phyloP scores from a whole-genome alignment of 2,797 vertebrate species.

The Neosilurus hyrtlii region DNA sequence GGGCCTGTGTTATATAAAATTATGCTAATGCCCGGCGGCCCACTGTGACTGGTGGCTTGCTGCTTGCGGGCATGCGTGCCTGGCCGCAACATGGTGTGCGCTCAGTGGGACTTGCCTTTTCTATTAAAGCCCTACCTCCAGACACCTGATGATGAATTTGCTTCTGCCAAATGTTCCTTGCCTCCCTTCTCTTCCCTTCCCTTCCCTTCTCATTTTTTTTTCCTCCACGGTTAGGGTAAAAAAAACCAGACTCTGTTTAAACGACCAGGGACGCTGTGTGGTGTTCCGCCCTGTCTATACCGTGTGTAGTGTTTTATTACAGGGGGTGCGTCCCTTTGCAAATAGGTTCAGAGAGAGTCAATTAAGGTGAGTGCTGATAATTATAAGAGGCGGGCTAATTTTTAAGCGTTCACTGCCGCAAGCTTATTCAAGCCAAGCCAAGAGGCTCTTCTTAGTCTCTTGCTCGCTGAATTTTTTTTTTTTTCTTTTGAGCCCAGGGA shows the following conservation, averaged over 20 bases:
- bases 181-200: slow-evolving; percentile 7
- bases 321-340: slow-evolving; percentile 81
- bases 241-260: slow-evolving; percentile 91
- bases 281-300: slow-evolving; percentile 26
- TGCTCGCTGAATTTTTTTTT: background rate
- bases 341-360: slow-evolving; percentile 90
- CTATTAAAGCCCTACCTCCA: slow-evolving; percentile 99
- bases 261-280: slow-evolving; percentile 95
- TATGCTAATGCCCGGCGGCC: slow-evolving; percentile 97
- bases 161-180: slow-evolving; percentile 99
- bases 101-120: slow-evolving; percentile 99
- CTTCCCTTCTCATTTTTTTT: slow-evolving; percentile 63
- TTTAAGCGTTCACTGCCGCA: slow-evolving; percentile 71
- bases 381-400: slow-evolving; percentile 85
- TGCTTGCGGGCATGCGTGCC: slow-evolving; percentile 97
- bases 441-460: slow-evolving; percentile 56
- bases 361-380: slow-evolving; percentile 86
- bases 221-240: slow-evolving; percentile 58
- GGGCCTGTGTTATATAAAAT: slow-evolving; percentile 99
- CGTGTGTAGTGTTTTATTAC: slow-evolving; percentile 10
- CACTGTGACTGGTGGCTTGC: slow-evolving; percentile 97
- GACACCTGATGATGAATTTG: slow-evolving; percentile 99
- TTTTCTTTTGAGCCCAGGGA: background rate
- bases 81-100: slow-evolving; percentile 92
- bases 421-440: slow-evolving; percentile 61